Percentiles rank a stretch among this genome's conserved stretches.
These are phyloP conservation scores for Novumbra hubbsi DNA, from an alignment of 2,797 vertebrate genomes.

Conservation along the genomic window DNA sequence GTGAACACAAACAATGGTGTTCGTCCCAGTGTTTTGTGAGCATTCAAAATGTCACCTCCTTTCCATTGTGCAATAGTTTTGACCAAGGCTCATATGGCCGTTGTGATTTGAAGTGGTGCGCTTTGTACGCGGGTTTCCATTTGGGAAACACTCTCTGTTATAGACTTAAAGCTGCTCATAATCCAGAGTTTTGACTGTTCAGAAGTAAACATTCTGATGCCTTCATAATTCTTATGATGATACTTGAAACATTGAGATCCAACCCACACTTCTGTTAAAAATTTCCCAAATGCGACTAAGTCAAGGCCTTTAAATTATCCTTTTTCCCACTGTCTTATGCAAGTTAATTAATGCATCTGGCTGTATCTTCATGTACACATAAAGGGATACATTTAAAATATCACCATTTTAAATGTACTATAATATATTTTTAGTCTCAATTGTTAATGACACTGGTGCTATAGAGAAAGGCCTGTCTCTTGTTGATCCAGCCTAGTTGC, in stretches of 20 bases:
- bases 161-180: constrained; percentile 37
- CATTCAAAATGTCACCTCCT: not conserved
- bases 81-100: not conserved
- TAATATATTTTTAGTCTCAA: constrained; percentile 20
- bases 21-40: not conserved
- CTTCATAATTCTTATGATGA: constrained; percentile 37
- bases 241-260: constrained; percentile 47
- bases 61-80: not conserved
- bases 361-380: not conserved
- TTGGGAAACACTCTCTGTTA: not conserved
- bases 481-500: not conserved
- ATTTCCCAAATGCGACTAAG: constrained; percentile 15
- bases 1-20: constrained; percentile 25
- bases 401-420: too few species aligned
- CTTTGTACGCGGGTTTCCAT: not conserved
- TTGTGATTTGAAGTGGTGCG: not conserved
- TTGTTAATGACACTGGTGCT: constrained; percentile 38
- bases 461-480: constrained; percentile 10
- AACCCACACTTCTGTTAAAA: constrained; percentile 21
- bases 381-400: not conserved
- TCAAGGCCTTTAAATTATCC: not conserved
- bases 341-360: constrained; percentile 3
- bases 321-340: constrained; percentile 5
- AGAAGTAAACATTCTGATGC: constrained; percentile 38
- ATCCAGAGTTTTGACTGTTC: constrained; percentile 28